phyloP scores from a whole-genome alignment of 2,888 invertebrate genomes.

The Ecdyonurus torrentis region DNA sequence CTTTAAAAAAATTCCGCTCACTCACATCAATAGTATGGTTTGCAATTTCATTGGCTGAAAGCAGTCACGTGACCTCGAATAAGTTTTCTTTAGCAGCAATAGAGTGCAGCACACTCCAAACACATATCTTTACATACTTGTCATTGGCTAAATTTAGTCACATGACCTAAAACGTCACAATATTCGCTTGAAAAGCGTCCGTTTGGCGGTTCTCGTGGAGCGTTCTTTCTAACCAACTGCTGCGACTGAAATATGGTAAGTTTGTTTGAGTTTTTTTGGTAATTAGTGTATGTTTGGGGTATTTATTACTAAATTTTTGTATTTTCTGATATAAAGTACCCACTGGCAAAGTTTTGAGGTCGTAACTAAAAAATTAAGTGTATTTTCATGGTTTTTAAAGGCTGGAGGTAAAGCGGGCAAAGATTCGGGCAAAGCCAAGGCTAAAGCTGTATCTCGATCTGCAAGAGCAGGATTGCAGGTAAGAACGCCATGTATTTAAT shows the following conservation, averaged over 20 bases:
- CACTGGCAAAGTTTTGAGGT: too few relatives aligned
- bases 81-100: background rate
- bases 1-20: background rate
- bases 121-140: too few relatives aligned
- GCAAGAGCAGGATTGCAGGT: slow-evolving; percentile 79
- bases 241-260: background rate
- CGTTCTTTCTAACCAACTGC: background rate
- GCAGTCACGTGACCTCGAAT: background rate
- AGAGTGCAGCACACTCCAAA: background rate
- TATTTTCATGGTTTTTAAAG: too few relatives aligned
- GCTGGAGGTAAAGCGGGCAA: slow-evolving; percentile 99
- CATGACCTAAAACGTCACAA: background rate
- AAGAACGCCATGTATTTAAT: too few relatives aligned
- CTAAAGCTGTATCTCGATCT: slow-evolving; percentile 97
- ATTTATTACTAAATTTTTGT: background rate
- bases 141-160: background rate
- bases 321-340: too few relatives aligned
- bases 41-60: background rate
- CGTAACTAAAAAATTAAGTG: too few relatives aligned
- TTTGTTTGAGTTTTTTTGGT: background rate
- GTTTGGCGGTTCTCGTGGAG: background rate
- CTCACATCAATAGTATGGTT: background rate
- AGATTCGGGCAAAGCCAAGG: slow-evolving; percentile 99
- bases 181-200: background rate
- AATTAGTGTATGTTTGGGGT: too few relatives aligned